A percentile compares a stretch with the other conserved stretches of the same genome.
Conservation (phyloP, 2,797 vertebrate species). For the Bradypodion pumilum region DNA sequence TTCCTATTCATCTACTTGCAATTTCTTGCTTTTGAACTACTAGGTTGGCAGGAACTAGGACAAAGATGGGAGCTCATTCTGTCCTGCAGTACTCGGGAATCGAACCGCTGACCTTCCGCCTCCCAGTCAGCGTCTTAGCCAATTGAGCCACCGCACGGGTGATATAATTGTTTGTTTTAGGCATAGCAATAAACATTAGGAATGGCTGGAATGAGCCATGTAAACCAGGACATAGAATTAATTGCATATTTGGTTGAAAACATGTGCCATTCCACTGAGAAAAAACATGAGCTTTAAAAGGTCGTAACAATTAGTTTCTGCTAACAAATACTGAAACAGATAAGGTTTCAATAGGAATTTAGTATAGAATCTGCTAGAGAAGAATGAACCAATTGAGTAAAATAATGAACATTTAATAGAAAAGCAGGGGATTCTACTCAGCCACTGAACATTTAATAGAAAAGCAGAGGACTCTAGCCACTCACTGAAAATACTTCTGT, state of each 20-base stretch:
- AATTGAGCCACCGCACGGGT: no score
- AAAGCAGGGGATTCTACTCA: slow-evolving; percentile 21
- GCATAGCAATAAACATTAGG: slow-evolving; percentile 21
- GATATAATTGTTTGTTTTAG: slow-evolving; percentile 29
- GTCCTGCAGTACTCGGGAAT: no score
- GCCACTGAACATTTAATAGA: slow-evolving; percentile 13
- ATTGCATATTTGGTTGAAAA: slow-evolving; percentile 31
- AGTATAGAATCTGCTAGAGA: slow-evolving; percentile 24
- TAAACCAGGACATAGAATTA: slow-evolving; percentile 4
- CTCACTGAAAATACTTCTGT: no score
- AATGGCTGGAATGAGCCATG: slow-evolving; percentile 26
- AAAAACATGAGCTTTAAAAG: slow-evolving; percentile 33
- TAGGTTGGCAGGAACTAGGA: no score
- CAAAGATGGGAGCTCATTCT: no score
- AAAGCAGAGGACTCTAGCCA: no score
- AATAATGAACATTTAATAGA: slow-evolving; percentile 34
- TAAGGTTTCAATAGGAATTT: slow-evolving; percentile 34
- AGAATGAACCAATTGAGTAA: slow-evolving; percentile 31
- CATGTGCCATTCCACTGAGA: slow-evolving; percentile 9
- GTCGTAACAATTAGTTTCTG: slow-evolving; percentile 27
- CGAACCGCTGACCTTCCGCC: no score
- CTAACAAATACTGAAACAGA: slow-evolving; percentile 45
- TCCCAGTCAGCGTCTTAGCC: no score
- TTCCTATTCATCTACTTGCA: no score
- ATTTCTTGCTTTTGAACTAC: no score